Conservation (phyloP, 2,113 vertebrate genomes). For the Lamprologus ornatipinnis region DNA sequence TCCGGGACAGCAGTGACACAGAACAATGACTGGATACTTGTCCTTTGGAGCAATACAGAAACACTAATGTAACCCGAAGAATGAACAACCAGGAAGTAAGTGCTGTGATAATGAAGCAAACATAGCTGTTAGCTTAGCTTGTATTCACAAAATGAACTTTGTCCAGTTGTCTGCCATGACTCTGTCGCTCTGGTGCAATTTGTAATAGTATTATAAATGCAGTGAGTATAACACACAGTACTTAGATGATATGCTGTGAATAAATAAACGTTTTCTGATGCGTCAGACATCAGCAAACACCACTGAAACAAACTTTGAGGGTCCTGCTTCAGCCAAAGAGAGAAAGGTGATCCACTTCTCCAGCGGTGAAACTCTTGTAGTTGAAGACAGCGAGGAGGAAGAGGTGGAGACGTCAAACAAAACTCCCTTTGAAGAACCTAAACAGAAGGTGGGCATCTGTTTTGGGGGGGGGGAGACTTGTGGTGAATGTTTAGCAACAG, state of each 20-base stretch:
- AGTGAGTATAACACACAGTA: neutral
- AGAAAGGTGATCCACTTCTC: constrained; percentile 73
- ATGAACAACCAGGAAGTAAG: constrained; percentile 58
- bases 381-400: constrained; percentile 45
- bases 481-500: too few species aligned
- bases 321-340: neutral
- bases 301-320: constrained; percentile 11
- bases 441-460: constrained; percentile 30
- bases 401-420: constrained; percentile 14
- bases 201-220: neutral
- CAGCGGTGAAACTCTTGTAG: constrained; percentile 72
- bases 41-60: neutral
- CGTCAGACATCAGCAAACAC: neutral
- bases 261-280: neutral
- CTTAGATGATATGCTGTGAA: neutral
- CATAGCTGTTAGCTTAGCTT: neutral
- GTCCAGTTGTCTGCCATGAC: neutral
- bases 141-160: neutral
- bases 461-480: fast-evolving
- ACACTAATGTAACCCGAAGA: neutral
- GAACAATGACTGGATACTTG: neutral
- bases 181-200: neutral
- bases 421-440: neutral
- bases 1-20: neutral
- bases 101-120: neutral